Evolutionary conservation across 2,797 vertebrate genomes (phyloP).

Genomic region (Pelochelys cantorii): DNA sequence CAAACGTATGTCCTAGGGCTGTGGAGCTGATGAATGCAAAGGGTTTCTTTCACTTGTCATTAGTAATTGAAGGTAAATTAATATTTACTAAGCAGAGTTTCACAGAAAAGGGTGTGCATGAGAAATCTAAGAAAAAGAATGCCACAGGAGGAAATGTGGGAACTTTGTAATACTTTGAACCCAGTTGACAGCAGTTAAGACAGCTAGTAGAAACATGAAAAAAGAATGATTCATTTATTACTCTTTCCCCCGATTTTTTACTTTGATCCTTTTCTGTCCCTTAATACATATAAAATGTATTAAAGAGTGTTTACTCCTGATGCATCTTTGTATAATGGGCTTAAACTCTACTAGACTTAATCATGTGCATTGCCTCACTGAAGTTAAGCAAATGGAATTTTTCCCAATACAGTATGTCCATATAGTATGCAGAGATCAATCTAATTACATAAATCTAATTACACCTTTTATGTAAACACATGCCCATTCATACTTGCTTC

Average conservation of each 20-base stretch:
- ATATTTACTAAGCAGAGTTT: conserved; percentile 85
- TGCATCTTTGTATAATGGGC: not conserved
- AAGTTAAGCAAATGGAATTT: conserved; percentile 5
- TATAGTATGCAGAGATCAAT: not conserved
- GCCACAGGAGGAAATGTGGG: conserved; percentile 32
- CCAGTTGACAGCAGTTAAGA: conserved; percentile 50
- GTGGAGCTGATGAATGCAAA: conserved; percentile 76
- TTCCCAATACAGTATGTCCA: not conserved
- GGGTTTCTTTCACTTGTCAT: conserved; percentile 85
- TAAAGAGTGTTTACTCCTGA: not conserved
- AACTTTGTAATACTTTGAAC: conserved; percentile 59
- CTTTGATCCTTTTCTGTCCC: not conserved
- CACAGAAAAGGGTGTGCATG: conserved; percentile 53
- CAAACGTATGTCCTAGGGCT: conserved; percentile 74
- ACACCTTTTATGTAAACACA: not conserved
- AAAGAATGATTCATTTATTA: conserved; percentile 41
- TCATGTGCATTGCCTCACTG: not conserved
- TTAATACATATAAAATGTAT: not conserved
- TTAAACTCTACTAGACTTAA: not conserved
- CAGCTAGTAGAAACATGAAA: conserved; percentile 41
- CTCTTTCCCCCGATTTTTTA: not conserved
- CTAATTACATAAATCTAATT: not conserved
- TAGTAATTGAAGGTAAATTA: conserved; percentile 83
- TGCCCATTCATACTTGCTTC: not conserved
- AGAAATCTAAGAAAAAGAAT: conserved; percentile 48